Base-by-base conservation (phyloP, 2,888 invertebrate species). In the Subacronicta megacephala region DNA sequence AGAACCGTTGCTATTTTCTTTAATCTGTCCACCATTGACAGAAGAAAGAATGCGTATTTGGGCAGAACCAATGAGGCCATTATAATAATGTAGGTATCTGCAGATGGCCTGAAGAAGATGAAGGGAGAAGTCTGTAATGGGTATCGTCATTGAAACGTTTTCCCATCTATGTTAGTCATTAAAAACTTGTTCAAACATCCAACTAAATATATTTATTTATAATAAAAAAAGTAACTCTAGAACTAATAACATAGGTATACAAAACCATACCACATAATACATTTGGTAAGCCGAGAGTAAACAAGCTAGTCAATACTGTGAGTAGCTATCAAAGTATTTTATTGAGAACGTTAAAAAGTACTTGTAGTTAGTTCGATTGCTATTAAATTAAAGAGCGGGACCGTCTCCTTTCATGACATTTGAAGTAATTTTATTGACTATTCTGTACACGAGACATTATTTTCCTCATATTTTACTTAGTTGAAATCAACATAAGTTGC, bases 341-440 rank as follows among this genome's bases (percentile, higher is more conserved):
- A 38, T 38, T 17, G 38, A 12, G 1, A 54, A 42, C 73, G 73
- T 79, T 77, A 77, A 81, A 41, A 81, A 76, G 69, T 75, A 68
- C 72, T 72, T 49, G 50, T 58, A 58, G 64, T 80, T 66, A 72
- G 69, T 79, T 85, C 82, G 79, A 85, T 84, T 77, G 77, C 67
- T 69, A 76, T 78, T 54, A 68, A 71, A 76, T 85, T 82, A 73
- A 77, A 67, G 77, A 67, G 67, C 67, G 65, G 61, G 72, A 57
- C 57, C 12, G 31, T 62, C 42, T 55, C 54, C 49, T 78, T 83
- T 82, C 79, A 85, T 73, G 70, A 70, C 68, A 54, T 75, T 75
- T 72, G 64, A 78, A 74, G 74, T 63, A 65, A 73, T 72, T 70
- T 75, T 68, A 77, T 71, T 50, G 57, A 72, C 47, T 75, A 26